A percentile compares a stretch with the other conserved stretches of the same genome.
Conservation (phyloP, 37 sponge, comb jelly and placozoan species). For the Beroe forskalii region DNA sequence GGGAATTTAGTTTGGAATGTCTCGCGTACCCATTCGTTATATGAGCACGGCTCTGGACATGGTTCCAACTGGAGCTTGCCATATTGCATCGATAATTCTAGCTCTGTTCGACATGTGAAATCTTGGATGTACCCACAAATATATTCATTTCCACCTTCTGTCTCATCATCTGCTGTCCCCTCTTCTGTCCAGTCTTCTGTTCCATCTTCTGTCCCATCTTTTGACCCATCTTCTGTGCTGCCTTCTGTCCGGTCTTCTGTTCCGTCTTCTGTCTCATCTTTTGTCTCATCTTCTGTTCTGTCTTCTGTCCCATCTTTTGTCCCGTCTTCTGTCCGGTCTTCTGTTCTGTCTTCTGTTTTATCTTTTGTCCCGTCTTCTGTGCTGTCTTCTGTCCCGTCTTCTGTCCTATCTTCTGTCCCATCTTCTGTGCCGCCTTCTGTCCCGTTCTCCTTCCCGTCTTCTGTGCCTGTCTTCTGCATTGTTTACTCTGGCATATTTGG, state of each 20-base stretch:
- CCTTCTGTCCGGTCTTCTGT: background rate
- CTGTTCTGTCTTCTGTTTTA: background rate
- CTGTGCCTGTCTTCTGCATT: background rate
- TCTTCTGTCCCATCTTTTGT: background rate
- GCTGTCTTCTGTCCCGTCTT: no score
- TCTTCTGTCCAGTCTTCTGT: background rate
- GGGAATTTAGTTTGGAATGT: background rate
- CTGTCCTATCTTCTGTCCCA: no score
- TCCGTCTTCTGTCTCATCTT: background rate
- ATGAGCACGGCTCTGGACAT: slow-evolving; percentile 4
- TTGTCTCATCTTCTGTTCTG: background rate
- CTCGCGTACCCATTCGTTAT: background rate
- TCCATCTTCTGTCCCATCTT: no score
- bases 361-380: background rate
- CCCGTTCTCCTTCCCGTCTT: background rate
- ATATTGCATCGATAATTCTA: background rate
- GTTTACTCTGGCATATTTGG: background rate
- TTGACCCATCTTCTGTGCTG: background rate
- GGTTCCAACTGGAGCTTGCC: background rate
- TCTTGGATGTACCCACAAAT: background rate
- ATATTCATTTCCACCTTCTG: background rate
- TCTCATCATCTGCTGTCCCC: background rate
- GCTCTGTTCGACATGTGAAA: background rate
- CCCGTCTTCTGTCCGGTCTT: background rate
- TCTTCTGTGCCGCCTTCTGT: no score